phyloP scores from a whole-genome alignment of 2,888 invertebrate genomes.

The Coenonympha glycerion region DNA sequence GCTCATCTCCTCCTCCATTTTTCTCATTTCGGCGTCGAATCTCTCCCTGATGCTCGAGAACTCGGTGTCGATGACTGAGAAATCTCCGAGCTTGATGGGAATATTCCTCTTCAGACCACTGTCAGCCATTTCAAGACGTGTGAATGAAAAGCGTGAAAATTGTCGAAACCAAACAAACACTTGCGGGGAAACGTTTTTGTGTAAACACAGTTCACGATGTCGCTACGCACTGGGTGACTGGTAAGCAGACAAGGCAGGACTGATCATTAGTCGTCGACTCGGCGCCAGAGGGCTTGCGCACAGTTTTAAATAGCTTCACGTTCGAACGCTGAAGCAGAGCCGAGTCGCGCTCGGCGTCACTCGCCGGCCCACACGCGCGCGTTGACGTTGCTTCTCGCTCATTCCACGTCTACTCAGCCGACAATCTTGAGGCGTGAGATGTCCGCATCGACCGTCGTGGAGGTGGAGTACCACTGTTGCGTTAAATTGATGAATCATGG shows the following conservation, averaged over 20 bases:
- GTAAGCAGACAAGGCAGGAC: slow-evolving; percentile 70
- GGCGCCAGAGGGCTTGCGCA: slow-evolving; percentile 74
- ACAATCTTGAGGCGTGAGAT: slow-evolving; percentile 28
- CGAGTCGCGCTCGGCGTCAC: slow-evolving; percentile 53
- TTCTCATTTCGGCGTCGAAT: slow-evolving; percentile 97
- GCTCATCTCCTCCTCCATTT: slow-evolving; percentile 99
- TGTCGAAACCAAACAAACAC: slow-evolving; percentile 73
- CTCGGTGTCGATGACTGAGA: slow-evolving; percentile 96
- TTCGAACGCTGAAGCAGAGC: slow-evolving; percentile 57
- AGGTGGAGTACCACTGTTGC: slow-evolving; percentile 44
- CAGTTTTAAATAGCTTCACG: slow-evolving; percentile 76
- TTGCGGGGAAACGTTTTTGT: slow-evolving; percentile 53
- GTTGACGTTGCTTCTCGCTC: slow-evolving; percentile 74
- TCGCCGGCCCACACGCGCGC: slow-evolving; percentile 56
- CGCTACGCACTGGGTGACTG: slow-evolving; percentile 61
- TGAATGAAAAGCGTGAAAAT: slow-evolving; percentile 47
- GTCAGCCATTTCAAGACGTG: slow-evolving; percentile 83
- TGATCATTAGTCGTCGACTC: slow-evolving; percentile 74
- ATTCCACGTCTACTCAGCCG: slow-evolving; percentile 55
- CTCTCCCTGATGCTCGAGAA: slow-evolving; percentile 96
- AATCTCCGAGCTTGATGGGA: slow-evolving; percentile 94
- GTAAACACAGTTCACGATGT: slow-evolving; percentile 67
- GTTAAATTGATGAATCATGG: slow-evolving; percentile 65
- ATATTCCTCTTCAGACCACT: slow-evolving; percentile 90
- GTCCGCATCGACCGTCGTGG: slow-evolving; percentile 20